Evolutionary conservation across 2,888 invertebrate genomes (phyloP), one percentile per base, ranked within the genome.

Genomic region (Sesamia inferens): DNA sequence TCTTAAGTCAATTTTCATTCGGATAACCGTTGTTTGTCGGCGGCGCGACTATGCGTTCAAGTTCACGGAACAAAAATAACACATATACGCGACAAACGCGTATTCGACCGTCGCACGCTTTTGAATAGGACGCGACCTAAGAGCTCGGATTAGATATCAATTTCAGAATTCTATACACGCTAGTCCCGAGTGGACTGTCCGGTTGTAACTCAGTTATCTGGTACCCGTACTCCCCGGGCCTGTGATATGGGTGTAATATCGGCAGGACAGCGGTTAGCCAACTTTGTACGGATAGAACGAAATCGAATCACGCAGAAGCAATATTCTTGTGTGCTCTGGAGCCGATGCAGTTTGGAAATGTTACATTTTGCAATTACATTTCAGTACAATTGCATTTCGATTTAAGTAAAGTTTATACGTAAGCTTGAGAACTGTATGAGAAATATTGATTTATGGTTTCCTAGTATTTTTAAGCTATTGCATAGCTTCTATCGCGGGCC

Each of bases 201-300:
- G 57, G 22, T 24, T 65, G 24, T 76, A 76, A 76, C 64, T 68
- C 47, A 62, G 76, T 81, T 84, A 81, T 81, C 69, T 81, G 69
- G 84, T 42, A 39, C 16, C 55, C 48, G n/a, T 76, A 81, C 62
- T 44, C 39, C 8, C 39, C 63, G 48, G n/a, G 64, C 51, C 22
- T 74, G 55, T 78, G 85, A 84, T 82, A 82, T 82, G 79, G 79
- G 67, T 76, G 76, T 85, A 82, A 78, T 82, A 85, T 85, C 85
- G 65, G 65, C 67, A 68, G 76, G 58, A 59, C 63, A 82, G 64
- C 57, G 79, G 85, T 85, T 70, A 64, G 51, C 69, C 70, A 79
- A 85, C 79, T 85, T 85, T 76, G 85, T 79, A 42, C 39, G 62
- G 71, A 68, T 79, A 22, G 31, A 82, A 76, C 62, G 70, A 82